These are phyloP conservation scores for Dysdera silvatica DNA, from an alignment of 1,140 invertebrate genomes.

Conservation along the genomic window DNA sequence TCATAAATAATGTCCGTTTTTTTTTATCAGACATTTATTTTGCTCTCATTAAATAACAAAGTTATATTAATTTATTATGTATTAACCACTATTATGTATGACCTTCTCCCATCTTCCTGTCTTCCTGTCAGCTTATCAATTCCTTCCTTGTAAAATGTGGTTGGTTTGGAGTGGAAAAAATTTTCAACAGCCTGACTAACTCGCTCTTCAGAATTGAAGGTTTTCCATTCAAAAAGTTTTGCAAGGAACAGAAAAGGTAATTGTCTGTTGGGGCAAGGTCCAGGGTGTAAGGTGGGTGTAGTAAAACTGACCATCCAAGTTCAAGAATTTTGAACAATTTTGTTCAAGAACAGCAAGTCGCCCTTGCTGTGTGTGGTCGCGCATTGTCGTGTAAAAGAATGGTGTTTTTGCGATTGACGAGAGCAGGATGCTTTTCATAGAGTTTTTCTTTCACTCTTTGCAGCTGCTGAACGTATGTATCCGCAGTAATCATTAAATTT, in stretches of 20 bases:
- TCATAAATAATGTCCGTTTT: background rate
- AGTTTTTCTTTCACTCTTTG: background rate
- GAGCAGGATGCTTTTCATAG: background rate
- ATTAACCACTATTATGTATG: background rate
- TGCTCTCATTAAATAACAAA: background rate
- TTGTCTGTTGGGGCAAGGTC: background rate
- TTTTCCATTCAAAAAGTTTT: constrained; percentile 1
- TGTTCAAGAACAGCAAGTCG: too few relatives aligned
- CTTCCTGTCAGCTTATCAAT: background rate
- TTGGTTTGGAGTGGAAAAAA: background rate
- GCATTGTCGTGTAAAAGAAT: constrained; percentile 28
- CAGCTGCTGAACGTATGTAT: background rate
- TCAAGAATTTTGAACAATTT: too few relatives aligned
- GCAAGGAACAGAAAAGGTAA: background rate
- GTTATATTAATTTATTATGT: background rate
- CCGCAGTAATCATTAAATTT: constrained; percentile 2
- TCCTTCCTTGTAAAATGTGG: background rate
- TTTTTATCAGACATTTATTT: background rate
- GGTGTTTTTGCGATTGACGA: background rate
- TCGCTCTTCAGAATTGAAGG: background rate
- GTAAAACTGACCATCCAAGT: too few relatives aligned
- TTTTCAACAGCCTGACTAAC: background rate
- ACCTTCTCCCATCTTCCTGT: background rate
- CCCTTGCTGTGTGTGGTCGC: background rate
- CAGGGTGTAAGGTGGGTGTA: background rate